Evolutionary conservation across 92 coral and sea anemone genomes (phyloP), one percentile per base, ranked within the genome.

Genomic region (Porites rus): DNA sequence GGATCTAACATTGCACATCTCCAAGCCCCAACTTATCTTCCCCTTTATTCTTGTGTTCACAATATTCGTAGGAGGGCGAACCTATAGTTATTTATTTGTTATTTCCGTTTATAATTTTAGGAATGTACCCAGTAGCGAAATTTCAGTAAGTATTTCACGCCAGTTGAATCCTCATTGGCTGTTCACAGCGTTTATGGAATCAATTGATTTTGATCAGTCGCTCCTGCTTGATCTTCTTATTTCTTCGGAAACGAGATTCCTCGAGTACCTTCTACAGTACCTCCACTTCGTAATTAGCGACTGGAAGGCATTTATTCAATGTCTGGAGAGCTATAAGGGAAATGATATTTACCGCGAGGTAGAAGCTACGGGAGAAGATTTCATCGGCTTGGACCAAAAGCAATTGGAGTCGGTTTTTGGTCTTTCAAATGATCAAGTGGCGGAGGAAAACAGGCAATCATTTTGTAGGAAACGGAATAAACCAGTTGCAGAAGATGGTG

Each of bases 231-330:
- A 97, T 74, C 94, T 97, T 58, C 90, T 97, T 19, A 93, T 97
- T 38, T 97, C 99, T 54, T 86, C 95, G n/a, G 99, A 97, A 89
- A 97, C 99, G n/a, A 56, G 76, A n/a, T 97, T 97, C 82, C 94
- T 97, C 65, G 87, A 88, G 24, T 97, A 97, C 65, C 74, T 95
- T 31, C 65, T 88, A 31, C 68, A 83, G 17, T 97, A 95, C 64
- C 96, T 97, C 24, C 98, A 81, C 64, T 76, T 91, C 22, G 73
- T 92, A 10, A 71, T 88, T 46, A 77, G 52, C 68, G 93, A 92
- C 80, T 97, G 99, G 99, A 19, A 59, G 31, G 25, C 50, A 1
- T 83, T 83, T 18, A 25, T 66, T 51, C 87, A 60, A 2, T 46
- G 52, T 12, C 56, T 83, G n/a, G 79, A 3, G 22, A 19, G 31